Percentiles rank a stretch among this genome's conserved stretches.
Evolutionary conservation across 1,140 invertebrate genomes (phyloP).

Genomic region (Drosophila aff.): DNA sequence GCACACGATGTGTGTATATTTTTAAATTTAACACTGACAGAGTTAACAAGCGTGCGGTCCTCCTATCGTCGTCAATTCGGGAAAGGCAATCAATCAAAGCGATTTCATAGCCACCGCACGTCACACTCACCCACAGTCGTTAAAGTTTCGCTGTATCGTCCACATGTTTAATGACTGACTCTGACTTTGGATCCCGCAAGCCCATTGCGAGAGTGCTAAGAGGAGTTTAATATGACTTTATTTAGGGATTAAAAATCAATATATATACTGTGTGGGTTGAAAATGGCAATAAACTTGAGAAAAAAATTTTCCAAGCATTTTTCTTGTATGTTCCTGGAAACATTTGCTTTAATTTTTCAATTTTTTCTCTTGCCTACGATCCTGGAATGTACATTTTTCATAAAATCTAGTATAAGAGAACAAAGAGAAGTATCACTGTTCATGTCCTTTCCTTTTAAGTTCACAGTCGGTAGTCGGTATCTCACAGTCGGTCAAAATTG

Average conservation of each 20-base stretch:
- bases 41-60: constrained; percentile 47
- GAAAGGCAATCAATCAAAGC: constrained; percentile 65
- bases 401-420: background rate
- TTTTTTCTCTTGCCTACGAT: background rate
- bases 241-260: background rate
- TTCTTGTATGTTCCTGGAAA: background rate
- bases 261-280: background rate
- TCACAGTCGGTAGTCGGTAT: too few species aligned
- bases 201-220: constrained; percentile 17
- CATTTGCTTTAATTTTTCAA: background rate
- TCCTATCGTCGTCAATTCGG: constrained; percentile 52
- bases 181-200: constrained; percentile 18
- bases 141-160: constrained; percentile 38
- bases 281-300: background rate
- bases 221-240: background rate
- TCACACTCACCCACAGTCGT: constrained; percentile 32
- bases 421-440: background rate
- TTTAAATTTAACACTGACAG: constrained; percentile 61
- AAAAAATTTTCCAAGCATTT: background rate
- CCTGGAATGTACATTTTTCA: background rate
- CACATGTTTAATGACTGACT: constrained; percentile 33
- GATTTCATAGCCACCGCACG: constrained; percentile 43
- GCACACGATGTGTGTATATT: constrained; percentile 33
- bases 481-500: background rate
- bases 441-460: too few species aligned